phyloP scores from a whole-genome alignment of 2,113 vertebrate species.

The Odocoileus virginianus region DNA sequence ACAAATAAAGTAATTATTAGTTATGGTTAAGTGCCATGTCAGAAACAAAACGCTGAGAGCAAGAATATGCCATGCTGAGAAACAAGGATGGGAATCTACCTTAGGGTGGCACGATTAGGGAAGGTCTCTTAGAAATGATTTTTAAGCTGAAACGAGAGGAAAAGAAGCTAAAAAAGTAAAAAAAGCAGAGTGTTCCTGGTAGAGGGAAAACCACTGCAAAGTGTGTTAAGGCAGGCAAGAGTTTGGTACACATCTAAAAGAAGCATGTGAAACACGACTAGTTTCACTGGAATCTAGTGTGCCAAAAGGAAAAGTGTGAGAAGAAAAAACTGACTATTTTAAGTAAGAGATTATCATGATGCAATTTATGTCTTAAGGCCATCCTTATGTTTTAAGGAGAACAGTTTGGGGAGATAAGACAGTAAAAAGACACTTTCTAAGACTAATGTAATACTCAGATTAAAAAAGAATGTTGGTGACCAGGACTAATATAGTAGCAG shows the following conservation, averaged over 20 bases:
- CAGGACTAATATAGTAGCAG: not conserved
- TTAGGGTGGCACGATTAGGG: not conserved
- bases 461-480: not conserved
- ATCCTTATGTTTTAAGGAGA: not conserved
- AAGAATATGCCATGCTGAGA: not conserved
- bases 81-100: not conserved
- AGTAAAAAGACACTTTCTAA: not conserved
- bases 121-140: not conserved
- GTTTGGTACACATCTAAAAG: not conserved
- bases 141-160: not conserved
- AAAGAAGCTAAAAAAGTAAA: not conserved
- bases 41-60: not conserved
- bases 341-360: not conserved
- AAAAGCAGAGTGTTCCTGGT: not conserved
- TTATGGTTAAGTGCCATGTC: not conserved
- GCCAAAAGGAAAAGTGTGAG: not conserved
- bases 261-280: not conserved
- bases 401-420: not conserved
- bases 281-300: not conserved
- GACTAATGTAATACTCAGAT: not conserved
- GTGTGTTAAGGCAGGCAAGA: not conserved
- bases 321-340: not conserved
- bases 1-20: slow-evolving; percentile 17
- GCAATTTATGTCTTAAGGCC: not conserved
- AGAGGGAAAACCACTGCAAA: not conserved